Evolutionary conservation across 2,888 invertebrate species (phyloP).

Genomic region (Cephus nigrinus): DNA sequence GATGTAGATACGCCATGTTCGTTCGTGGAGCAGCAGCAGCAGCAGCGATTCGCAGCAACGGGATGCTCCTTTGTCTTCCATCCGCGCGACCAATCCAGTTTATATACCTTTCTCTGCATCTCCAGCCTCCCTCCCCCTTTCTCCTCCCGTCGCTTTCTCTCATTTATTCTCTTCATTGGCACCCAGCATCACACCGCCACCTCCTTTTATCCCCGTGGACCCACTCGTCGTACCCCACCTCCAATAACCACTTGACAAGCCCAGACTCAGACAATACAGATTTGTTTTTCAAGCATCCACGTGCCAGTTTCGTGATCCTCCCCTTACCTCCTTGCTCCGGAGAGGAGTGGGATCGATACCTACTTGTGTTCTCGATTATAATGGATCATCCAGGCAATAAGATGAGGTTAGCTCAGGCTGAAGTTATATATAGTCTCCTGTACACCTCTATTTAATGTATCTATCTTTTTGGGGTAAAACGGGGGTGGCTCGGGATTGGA

Average conservation of each 20-base stretch:
- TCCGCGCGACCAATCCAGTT: slow-evolving; percentile 36
- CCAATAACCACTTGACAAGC: slow-evolving; percentile 24
- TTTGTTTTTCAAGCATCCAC: slow-evolving; percentile 52
- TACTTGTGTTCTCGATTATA: background rate
- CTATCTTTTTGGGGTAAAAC: background rate
- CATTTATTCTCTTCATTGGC: background rate
- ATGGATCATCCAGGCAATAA: background rate
- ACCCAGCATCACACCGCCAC: slow-evolving; percentile 13
- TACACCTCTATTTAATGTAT: background rate
- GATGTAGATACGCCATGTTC: slow-evolving; percentile 65
- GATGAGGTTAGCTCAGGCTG: background rate
- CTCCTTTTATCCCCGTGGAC: slow-evolving; percentile 13
- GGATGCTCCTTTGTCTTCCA: slow-evolving; percentile 63
- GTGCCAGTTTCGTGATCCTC: slow-evolving; percentile 32
- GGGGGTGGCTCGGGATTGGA: background rate
- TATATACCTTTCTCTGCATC: slow-evolving; percentile 21
- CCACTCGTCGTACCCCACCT: slow-evolving; percentile 23
- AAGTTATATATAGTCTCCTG: background rate
- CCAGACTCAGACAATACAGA: slow-evolving; percentile 54
- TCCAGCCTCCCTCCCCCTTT: slow-evolving; percentile 17
- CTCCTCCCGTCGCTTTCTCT: slow-evolving; percentile 14
- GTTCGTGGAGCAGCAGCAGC: slow-evolving; percentile 22
- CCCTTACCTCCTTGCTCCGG: slow-evolving; percentile 16
- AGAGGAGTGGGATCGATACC: slow-evolving; percentile 20
- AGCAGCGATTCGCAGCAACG: slow-evolving; percentile 57